Evolutionary conservation across 1,140 invertebrate genomes (phyloP), one percentile per base, ranked within the genome.

Genomic region (Eulimnadia texana): DNA sequence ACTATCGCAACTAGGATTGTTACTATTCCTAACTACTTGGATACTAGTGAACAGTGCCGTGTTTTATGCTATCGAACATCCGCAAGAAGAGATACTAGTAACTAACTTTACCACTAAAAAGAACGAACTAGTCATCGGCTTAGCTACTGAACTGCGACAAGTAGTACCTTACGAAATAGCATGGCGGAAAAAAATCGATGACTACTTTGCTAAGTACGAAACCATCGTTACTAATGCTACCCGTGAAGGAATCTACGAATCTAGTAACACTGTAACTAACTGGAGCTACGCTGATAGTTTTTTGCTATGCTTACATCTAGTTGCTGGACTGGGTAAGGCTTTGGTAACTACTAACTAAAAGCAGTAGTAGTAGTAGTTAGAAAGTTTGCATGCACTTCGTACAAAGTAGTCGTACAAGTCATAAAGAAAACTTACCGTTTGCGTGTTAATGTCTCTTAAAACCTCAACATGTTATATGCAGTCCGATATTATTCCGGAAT

Each of bases 131-230:
- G 66, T 67, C 57, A 58, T 67, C 50, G 65, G 64, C 0, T 60
- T 67, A 33, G 66, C 66, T 24, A 67, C 66, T 2, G 66, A 67
- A 55, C 53, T 67, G 3, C 58, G 65, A 2, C 66, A 67, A 62
- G 66, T 67, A n/a, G 54, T 67, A 24, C 66, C 66, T 16, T 66
- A 67, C 49, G 66, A 67, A 27, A 50, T 64, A 22, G 65, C 64
- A 23, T 67, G 66, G 66, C 55, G 63, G 20, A 63, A 61, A 11
- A 67, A 66, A 55, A 67, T 67, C 29, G 64, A 66, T 42, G 60
- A 61, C 24, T 67, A 66, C 60, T 64, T 66, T 50, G 29, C 53
- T 23, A 61, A 61, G 33, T 61, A 52, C 20, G 60, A 61, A 54
- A 42, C 22, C n/a, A 11, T 51, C 23, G 25, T 54, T 27, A 54